Base-by-base conservation (phyloP, 2,797 vertebrate species). In the Aldrovandia affinis region DNA sequence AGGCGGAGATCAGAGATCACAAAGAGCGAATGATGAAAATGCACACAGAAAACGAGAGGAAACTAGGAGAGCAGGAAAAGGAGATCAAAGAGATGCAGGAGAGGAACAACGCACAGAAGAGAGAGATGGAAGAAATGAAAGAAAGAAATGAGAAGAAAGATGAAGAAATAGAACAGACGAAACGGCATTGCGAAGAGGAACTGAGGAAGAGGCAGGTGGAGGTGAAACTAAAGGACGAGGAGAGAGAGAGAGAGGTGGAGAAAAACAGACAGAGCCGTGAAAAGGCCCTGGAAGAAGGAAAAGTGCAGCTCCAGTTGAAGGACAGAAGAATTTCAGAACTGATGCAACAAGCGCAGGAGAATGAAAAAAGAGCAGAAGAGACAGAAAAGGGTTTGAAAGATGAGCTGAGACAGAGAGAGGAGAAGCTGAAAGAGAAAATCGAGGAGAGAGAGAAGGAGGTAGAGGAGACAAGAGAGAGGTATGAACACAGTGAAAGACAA, bases 181-280 rank as follows among this genome's bases (percentile, higher is more conserved):
- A n/a, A n/a, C n/a, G n/a, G n/a, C n/a, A n/a, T n/a, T n/a, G n/a
- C n/a, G n/a, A n/a, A n/a, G n/a, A n/a, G n/a, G n/a, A n/a, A n/a
- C n/a, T n/a, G n/a, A n/a, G n/a, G 55, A 57, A 57, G 55, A 20
- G 18, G 55, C 12, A 83, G 86, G 92, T 86, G 0, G 89, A 81
- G 83, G 89, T 93, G 89, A 95, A 92, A 77, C 83, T 70, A 39
- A 86, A 81, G 1, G 89, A 94, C 0, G 93, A 95, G 42, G 88
- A 82, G 50, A 90, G 92, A 50, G 47, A 50, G 6, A 6, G 47
- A 50, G n/a, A n/a, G n/a, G n/a, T n/a, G n/a, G n/a, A n/a, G n/a
- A n/a, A n/a, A n/a, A n/a, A n/a, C n/a, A n/a, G n/a, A n/a, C n/a
- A n/a, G n/a, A n/a, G n/a, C n/a, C n/a, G n/a, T n/a, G n/a, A n/a